Evolutionary conservation across 2,888 invertebrate genomes (phyloP).

Genomic region (Hirtodrosophila confusa): DNA sequence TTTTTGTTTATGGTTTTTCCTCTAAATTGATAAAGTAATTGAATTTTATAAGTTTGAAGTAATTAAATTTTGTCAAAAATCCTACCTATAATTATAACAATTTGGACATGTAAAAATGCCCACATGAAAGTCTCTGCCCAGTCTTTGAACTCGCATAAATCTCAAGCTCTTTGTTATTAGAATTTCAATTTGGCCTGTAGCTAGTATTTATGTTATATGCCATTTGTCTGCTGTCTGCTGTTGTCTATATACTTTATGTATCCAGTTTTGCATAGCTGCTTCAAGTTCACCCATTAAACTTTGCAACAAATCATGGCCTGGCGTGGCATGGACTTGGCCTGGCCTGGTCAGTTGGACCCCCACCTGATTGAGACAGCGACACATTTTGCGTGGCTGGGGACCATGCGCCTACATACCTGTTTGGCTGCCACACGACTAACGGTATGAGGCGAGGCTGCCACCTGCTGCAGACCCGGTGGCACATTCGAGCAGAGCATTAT

Average conservation of each 20-base stretch:
- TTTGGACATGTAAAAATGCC: too few relatives aligned
- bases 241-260: slow-evolving; percentile 21
- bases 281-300: slow-evolving; percentile 81
- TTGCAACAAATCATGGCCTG: slow-evolving; percentile 53
- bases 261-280: slow-evolving; percentile 56
- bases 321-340: slow-evolving; percentile 33
- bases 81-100: too few relatives aligned
- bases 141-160: too few relatives aligned
- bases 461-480: slow-evolving; percentile 66
- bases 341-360: slow-evolving; percentile 16
- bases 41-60: too few relatives aligned
- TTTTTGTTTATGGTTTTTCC: too few relatives aligned
- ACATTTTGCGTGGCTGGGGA: slow-evolving; percentile 48
- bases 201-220: neutral
- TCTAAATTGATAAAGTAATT: too few relatives aligned
- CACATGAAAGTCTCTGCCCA: too few relatives aligned
- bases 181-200: neutral
- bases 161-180: too few relatives aligned
- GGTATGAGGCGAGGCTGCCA: slow-evolving; percentile 56
- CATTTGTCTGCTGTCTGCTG: slow-evolving; percentile 3
- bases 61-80: too few relatives aligned
- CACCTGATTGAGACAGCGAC: slow-evolving; percentile 31
- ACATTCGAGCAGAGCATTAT: slow-evolving; percentile 60
- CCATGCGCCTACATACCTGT: slow-evolving; percentile 49
- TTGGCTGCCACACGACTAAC: slow-evolving; percentile 38